Evolutionary conservation across 2,888 invertebrate genomes (phyloP).

Genomic region (Resseliella maxima): DNA sequence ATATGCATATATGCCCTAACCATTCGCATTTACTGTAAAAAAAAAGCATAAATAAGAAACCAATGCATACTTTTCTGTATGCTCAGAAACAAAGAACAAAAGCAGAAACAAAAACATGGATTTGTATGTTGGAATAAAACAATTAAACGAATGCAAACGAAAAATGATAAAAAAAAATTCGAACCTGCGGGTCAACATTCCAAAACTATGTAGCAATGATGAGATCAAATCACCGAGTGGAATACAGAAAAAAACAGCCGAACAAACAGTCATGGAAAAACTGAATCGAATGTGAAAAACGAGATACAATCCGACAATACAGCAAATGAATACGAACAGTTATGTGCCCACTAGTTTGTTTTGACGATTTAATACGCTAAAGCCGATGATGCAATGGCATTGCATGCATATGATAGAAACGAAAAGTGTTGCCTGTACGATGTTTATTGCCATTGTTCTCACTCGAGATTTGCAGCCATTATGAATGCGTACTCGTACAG

Average conservation of each 20-base stretch:
- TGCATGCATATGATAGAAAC: neutral
- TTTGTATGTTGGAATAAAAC: neutral
- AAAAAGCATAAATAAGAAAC: neutral
- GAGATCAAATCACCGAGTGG: neutral
- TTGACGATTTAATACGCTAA: constrained; percentile 22
- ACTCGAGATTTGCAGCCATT: constrained; percentile 12
- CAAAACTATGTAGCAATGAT: neutral
- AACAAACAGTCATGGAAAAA: constrained; percentile 19
- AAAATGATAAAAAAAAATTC: neutral
- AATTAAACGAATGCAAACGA: constrained; percentile 29
- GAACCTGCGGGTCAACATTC: neutral
- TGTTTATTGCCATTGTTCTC: constrained; percentile 32
- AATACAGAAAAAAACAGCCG: neutral
- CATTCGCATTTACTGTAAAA: neutral
- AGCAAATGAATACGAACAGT: neutral
- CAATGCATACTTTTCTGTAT: neutral
- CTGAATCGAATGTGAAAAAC: constrained; percentile 17
- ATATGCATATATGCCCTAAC: neutral
- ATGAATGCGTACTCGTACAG: neutral
- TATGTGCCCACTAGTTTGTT: constrained; percentile 1
- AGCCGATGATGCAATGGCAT: neutral
- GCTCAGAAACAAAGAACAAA: neutral
- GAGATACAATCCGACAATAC: neutral
- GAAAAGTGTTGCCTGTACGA: constrained; percentile 3
- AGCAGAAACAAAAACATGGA: neutral